These are phyloP conservation scores for Sicus ferrugineus DNA, from an alignment of 2,888 invertebrate species.

Conservation along the genomic window DNA sequence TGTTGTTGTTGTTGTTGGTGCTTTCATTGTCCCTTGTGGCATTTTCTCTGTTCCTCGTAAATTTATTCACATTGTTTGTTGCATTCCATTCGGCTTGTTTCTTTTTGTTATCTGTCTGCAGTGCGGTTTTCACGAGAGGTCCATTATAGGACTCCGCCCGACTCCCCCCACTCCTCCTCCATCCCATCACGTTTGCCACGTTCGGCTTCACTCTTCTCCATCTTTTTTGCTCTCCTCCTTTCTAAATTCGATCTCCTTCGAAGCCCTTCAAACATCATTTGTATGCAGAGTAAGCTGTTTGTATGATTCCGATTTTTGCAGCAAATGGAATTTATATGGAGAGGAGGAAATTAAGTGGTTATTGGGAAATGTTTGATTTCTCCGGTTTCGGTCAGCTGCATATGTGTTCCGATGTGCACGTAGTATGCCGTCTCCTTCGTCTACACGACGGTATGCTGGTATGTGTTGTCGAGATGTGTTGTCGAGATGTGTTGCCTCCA, in stretches of 20 bases:
- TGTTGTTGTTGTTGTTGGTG: not conserved
- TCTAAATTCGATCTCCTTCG: not conserved
- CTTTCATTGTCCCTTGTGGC: not conserved
- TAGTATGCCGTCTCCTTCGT: no score
- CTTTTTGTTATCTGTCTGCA: not conserved
- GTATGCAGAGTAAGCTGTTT: conserved; percentile 45
- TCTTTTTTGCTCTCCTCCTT: no score
- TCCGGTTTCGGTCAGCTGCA: not conserved
- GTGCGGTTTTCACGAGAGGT: conserved; percentile 11
- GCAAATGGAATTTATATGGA: conserved; percentile 34
- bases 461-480: not conserved
- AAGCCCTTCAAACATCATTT: conserved; percentile 40
- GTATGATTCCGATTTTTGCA: conserved; percentile 39
- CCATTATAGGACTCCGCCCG: no score
- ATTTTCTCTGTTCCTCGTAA: conserved; percentile 17
- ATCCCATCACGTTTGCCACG: no score
- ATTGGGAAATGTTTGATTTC: conserved; percentile 34
- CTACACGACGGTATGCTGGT: not conserved
- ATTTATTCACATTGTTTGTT: conserved; percentile 29
- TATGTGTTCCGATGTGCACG: no score
- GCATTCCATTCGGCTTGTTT: conserved; percentile 15
- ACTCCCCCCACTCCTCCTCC: no score
- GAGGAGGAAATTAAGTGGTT: conserved; percentile 34
- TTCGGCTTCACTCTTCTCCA: not conserved
- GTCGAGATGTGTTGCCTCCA: not conserved